Base-by-base conservation (phyloP, 2,797 vertebrate genomes). In the Peromyscus eremicus region DNA sequence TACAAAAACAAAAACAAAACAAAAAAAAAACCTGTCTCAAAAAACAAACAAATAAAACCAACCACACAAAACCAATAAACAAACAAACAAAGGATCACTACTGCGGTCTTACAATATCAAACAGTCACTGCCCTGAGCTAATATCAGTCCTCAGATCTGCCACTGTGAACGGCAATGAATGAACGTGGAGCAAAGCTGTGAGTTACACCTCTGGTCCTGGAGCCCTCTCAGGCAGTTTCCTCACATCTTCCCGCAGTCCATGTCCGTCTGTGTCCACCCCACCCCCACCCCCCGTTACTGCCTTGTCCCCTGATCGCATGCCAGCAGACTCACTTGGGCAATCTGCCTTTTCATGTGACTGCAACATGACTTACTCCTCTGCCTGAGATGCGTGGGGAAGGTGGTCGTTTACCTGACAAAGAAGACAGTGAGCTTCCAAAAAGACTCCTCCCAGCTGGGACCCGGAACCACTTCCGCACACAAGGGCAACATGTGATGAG, bases 361-460 rank as follows among this genome's bases (percentile, higher is more conserved):
- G 29, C 79, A 9, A 3, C 17, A 29, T 0, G 43, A 46, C 29
- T 6, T 73, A 49, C 37, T 25, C 8, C 55, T 79, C 21, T 29
- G 43, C 1, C 40, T 68, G 66, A 71, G 43, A 14, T 34, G 13
- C 37, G 27, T 1, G 25, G 8, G 49, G 37, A n/a, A 8, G 25
- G 83, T 1, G 13, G 70, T 1, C 4, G 8, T 23, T 97, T 90
- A 99, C 99, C 99, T 99, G 89, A 99, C 99, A 0, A 99, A 99
- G 96, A 99, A 91, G 46, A 99, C 99, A 0, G 99, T 99, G 95
- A 99, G 98, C 91, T 99, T 98, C 99, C 99, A 99, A 97, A 99
- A 99, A 0, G 99, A 99, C 97, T 99, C 99, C 97, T 99, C 99
- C 99, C 99, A 99, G 99, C 99, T 99, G 95, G 99, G 99, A 5